Evolutionary conservation across 2,888 invertebrate species (phyloP), one percentile per base, ranked within the genome.

Genomic region (Ferdinandea cuprea): DNA sequence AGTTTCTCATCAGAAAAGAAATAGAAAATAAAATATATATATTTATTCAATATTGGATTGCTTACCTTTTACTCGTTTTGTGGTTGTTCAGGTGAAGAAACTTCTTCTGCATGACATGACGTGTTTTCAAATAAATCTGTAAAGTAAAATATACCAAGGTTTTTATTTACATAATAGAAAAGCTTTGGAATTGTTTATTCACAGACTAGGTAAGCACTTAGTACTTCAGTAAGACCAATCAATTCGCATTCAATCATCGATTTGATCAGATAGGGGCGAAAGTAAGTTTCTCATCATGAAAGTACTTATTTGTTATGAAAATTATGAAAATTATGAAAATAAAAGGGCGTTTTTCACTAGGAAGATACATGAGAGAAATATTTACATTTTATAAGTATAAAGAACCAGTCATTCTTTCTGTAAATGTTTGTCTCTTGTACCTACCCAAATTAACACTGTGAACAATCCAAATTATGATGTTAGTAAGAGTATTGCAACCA

Each of bases 181-280:
- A 7, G 0, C 5, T 40, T 7, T 7, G 7, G 1, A 15, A 15
- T 0, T 37, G 0, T 15, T 7, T 5, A 0, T 2, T 13, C n/a
- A 7, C 0, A 40, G 7, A 13, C 6, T 13, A 7, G 17, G 0
- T 13, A 9, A 3, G 17, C 1, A 11, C 9, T 11, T 44, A 4
- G n/a, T n/a, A n/a, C n/a, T 21, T 89, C 89, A 89, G 89, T 86
- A 89, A 89, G 89, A 89, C 89, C 87, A 89, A 89, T 88, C 86
- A 85, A 85, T 74, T 86, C 88, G 88, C 88, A 87, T 85, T 89
- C 88, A 89, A 87, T 74, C 89, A 88, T 81, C 35, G 83, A 80
- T 86, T 86, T 86, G 85, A 86, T 86, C 89, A 76, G 76, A 76
- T 76, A 76, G 68, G 89, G 89, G 89, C 89, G 89, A 88, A 89